phyloP scores from a whole-genome alignment of 2,797 vertebrate genomes.

The Oophaga sylvatica region DNA sequence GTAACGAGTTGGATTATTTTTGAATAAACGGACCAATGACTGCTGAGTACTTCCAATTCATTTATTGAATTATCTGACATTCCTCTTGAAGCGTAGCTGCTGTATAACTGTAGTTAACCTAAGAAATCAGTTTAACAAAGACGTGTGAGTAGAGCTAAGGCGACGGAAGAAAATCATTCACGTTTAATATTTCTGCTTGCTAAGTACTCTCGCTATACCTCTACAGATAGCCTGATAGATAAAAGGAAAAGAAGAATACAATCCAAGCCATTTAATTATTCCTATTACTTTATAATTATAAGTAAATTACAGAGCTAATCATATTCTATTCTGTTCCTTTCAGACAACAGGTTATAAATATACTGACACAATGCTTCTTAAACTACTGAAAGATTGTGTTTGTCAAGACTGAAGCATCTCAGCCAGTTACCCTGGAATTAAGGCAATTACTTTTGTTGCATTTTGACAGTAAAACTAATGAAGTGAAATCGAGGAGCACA shows the following conservation, averaged over 20 bases:
- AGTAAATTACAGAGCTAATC: conserved; percentile 61
- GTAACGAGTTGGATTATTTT: neutral
- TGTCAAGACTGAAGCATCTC: conserved; percentile 62
- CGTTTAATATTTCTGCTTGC: conserved; percentile 38
- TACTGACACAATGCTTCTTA: conserved; percentile 61
- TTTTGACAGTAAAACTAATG: conserved; percentile 63
- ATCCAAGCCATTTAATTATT: conserved; percentile 59
- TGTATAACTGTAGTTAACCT: conserved; percentile 4
- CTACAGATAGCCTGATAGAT: conserved; percentile 43
- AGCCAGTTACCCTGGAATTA: conserved; percentile 62
- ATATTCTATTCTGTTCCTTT: conserved; percentile 61
- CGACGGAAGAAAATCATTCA: conserved; percentile 29
- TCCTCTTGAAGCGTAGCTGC: neutral
- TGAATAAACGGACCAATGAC: neutral
- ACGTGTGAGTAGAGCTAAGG: neutral
- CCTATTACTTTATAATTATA: conserved; percentile 62
- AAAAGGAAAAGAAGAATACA: conserved; percentile 41
- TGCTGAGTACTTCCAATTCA: neutral
- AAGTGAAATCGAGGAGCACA: conserved; percentile 61
- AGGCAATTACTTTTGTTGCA: conserved; percentile 63
- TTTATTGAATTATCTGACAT: neutral
- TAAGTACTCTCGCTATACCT: conserved; percentile 40
- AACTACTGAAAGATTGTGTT: conserved; percentile 62
- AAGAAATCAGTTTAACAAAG: conserved; percentile 25
- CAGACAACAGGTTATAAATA: conserved; percentile 62